Evolutionary conservation across 2,797 vertebrate species (phyloP).

Genomic region (Crypturellus tataupa): DNA sequence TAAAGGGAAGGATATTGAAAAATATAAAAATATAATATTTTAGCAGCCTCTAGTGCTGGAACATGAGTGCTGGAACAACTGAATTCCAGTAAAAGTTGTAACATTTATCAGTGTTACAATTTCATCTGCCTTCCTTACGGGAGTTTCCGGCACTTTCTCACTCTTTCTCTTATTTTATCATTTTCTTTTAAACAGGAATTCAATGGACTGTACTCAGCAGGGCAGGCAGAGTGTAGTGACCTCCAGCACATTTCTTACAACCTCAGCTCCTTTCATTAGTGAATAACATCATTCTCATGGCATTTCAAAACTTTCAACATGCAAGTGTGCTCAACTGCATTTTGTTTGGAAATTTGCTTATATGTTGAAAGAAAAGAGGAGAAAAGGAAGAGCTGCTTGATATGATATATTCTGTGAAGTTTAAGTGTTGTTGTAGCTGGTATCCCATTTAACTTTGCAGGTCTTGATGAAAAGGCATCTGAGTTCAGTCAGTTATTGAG

Average conservation of each 20-base stretch:
- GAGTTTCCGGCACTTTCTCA: background rate
- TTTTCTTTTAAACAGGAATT: background rate
- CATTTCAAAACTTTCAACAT: background rate
- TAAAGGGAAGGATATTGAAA: conserved; percentile 1
- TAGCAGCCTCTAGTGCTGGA: background rate
- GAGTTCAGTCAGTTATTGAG: conserved; percentile 75
- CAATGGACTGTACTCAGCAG: background rate
- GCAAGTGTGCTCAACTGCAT: background rate
- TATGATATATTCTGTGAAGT: conserved; percentile 66
- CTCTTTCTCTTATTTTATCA: background rate
- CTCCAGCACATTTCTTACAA: background rate
- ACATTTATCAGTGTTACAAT: background rate
- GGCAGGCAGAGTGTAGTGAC: background rate
- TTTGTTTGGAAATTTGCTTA: background rate
- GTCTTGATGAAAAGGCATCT: conserved; percentile 63
- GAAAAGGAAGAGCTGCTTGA: conserved; percentile 54
- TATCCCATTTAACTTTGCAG: conserved; percentile 71
- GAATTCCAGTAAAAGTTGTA: background rate
- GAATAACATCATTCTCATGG: background rate
- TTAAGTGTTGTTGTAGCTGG: conserved; percentile 62
- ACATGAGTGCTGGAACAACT: background rate
- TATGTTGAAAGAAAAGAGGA: conserved; percentile 2
- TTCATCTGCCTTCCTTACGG: background rate
- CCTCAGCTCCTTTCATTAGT: background rate
- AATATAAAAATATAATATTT: background rate